Evolutionary conservation across 2,888 invertebrate species (phyloP).

Genomic region (Xanthostigma xanthostigma): DNA sequence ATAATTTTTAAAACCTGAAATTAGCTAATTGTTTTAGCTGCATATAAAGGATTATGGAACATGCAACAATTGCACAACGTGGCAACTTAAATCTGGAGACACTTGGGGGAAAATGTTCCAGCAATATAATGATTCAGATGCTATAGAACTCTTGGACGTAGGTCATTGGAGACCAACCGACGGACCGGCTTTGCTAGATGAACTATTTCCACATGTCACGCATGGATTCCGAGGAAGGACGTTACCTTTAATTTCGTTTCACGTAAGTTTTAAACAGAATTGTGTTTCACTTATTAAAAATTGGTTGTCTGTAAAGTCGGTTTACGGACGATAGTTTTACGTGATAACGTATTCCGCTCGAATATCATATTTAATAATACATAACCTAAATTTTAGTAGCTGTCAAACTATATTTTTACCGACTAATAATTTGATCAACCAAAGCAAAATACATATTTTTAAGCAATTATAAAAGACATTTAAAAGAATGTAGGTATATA

Average conservation of each 20-base stretch:
- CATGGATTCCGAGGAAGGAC: constrained; percentile 64
- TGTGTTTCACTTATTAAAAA: constrained; percentile 3
- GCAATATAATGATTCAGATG: constrained; percentile 11
- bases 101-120: constrained; percentile 36
- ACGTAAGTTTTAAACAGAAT: constrained; percentile 39
- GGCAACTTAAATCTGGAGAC: constrained; percentile 39
- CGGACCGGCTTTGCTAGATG: constrained; percentile 50
- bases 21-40: constrained; percentile 18
- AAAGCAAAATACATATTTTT: no score
- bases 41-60: constrained; percentile 22
- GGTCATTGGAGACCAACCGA: constrained; percentile 62
- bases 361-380: no score
- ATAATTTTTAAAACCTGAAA: no score
- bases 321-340: no score
- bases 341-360: no score
- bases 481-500: no score
- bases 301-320: no score
- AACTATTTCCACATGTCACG: constrained; percentile 62
- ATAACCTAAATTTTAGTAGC: no score
- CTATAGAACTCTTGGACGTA: constrained; percentile 33
- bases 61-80: constrained; percentile 40
- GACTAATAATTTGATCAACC: no score
- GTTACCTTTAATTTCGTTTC: constrained; percentile 58
- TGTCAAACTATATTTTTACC: no score
- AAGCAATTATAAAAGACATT: no score